phyloP scores from a whole-genome alignment of 92 coral and sea anemone species.

The Virgularia gustaviana region DNA sequence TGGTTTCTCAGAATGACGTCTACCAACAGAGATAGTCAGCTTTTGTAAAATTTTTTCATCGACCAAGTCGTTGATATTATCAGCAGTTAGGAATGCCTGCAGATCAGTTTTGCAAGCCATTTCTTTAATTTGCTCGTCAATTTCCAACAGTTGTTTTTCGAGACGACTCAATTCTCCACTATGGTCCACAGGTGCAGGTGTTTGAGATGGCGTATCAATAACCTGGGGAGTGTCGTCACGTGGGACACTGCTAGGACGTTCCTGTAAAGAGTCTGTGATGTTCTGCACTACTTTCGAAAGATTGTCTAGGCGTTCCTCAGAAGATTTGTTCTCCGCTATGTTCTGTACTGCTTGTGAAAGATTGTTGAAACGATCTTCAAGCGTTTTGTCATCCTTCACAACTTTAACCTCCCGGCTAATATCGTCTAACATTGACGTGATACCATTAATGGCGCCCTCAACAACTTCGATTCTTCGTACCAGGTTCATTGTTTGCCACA shows the following conservation, averaged over 20 bases:
- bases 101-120: slow-evolving; percentile 10
- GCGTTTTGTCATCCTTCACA: slow-evolving; percentile 43
- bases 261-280: background rate
- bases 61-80: slow-evolving; percentile 20
- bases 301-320: no score
- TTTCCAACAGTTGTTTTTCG: background rate
- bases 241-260: no score
- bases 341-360: background rate
- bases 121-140: slow-evolving; percentile 8
- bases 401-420: slow-evolving; percentile 59
- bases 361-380: background rate
- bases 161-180: background rate
- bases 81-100: slow-evolving; percentile 12
- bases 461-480: slow-evolving; percentile 74
- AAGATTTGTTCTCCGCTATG: background rate
- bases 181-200: background rate
- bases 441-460: slow-evolving; percentile 69
- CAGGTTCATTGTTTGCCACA: slow-evolving; percentile 71
- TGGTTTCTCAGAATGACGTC: background rate
- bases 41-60: slow-evolving; percentile 23
- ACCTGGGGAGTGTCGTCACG: no score
- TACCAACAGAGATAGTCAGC: background rate
- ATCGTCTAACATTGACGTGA: slow-evolving; percentile 76
- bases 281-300: slow-evolving; percentile 5
- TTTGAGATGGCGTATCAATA: no score